phyloP scores from a whole-genome alignment of 1,140 invertebrate genomes.

The Drosophila kepulauana region DNA sequence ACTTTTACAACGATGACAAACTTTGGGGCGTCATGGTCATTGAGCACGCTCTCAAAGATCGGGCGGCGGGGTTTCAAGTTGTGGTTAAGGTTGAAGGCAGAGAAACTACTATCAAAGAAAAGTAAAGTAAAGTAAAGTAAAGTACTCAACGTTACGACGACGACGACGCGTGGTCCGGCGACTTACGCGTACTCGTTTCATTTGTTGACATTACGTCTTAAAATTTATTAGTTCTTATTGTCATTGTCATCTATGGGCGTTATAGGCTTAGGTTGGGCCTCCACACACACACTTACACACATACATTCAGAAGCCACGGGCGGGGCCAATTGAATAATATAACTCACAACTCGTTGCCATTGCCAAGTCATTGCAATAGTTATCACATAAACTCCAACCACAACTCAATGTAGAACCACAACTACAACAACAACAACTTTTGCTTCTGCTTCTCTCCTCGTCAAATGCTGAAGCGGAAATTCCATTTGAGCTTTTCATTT shows the following conservation, averaged over 20 bases:
- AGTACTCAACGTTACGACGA: slow-evolving; percentile 24
- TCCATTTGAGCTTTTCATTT: background rate
- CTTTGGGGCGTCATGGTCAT: slow-evolving; percentile 69
- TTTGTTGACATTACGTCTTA: slow-evolving; percentile 79
- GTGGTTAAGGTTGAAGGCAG: slow-evolving; percentile 1
- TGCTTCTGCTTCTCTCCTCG: too few relatives aligned
- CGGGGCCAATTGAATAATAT: slow-evolving; percentile 45
- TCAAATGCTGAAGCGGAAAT: background rate
- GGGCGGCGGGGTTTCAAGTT: background rate
- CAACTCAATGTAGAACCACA: background rate
- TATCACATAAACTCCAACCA: too few relatives aligned
- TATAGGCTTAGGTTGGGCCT: slow-evolving; percentile 38
- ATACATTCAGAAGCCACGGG: slow-evolving; percentile 8
- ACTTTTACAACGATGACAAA: slow-evolving; percentile 46
- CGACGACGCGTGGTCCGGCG: slow-evolving; percentile 31
- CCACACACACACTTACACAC: background rate
- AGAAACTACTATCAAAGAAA: background rate
- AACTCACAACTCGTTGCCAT: background rate
- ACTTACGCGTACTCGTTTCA: slow-evolving; percentile 38
- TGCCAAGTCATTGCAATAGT: slow-evolving; percentile 27
- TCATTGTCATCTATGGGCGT: slow-evolving; percentile 46
- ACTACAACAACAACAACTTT: background rate
- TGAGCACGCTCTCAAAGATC: slow-evolving; percentile 51
- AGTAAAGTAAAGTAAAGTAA: too few relatives aligned
- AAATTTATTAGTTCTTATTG: slow-evolving; percentile 78